phyloP scores from a whole-genome alignment of 1,140 invertebrate species.

The Aphelenchoides besseyi region DNA sequence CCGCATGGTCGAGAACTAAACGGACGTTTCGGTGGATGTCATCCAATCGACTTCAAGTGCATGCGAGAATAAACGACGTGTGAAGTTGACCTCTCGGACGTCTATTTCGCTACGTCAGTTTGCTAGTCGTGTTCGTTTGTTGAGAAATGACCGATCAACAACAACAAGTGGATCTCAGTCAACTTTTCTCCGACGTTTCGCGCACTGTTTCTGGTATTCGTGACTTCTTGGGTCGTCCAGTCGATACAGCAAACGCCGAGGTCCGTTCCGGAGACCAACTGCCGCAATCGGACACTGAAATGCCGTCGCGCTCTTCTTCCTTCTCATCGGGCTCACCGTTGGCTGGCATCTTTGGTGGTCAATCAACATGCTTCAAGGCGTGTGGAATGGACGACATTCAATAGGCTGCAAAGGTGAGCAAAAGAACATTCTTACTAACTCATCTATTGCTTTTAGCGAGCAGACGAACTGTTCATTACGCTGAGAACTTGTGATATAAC shows the following conservation, averaged over 20 bases:
- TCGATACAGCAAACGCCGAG: neutral
- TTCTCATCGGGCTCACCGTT: conserved; percentile 29
- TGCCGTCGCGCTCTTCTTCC: neutral
- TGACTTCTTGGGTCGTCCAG: neutral
- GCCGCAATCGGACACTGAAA: conserved; percentile 2
- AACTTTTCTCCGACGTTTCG: conserved; percentile 13
- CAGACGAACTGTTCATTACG: conserved; percentile 27
- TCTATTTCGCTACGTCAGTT: too few species aligned
- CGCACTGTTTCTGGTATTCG: conserved; percentile 12
- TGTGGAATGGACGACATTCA: conserved; percentile 62
- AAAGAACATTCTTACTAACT: conserved; percentile 3
- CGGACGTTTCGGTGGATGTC: too few species aligned
- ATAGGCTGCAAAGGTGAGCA: conserved; percentile 52
- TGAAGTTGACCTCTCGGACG: too few species aligned
- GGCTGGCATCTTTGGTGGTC: conserved; percentile 41
- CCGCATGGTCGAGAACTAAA: too few species aligned
- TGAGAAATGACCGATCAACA: neutral
- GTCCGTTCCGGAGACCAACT: neutral
- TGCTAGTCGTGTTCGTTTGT: too few species aligned
- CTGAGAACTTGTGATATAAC: neutral
- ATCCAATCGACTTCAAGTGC: too few species aligned
- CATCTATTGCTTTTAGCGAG: conserved; percentile 19
- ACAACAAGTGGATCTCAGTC: neutral
- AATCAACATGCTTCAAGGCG: conserved; percentile 51
- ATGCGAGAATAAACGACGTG: too few species aligned